Percentiles rank a stretch among this genome's conserved stretches.
phyloP scores from a whole-genome alignment of 2,113 vertebrate genomes.

The Mionectes macconnelli region DNA sequence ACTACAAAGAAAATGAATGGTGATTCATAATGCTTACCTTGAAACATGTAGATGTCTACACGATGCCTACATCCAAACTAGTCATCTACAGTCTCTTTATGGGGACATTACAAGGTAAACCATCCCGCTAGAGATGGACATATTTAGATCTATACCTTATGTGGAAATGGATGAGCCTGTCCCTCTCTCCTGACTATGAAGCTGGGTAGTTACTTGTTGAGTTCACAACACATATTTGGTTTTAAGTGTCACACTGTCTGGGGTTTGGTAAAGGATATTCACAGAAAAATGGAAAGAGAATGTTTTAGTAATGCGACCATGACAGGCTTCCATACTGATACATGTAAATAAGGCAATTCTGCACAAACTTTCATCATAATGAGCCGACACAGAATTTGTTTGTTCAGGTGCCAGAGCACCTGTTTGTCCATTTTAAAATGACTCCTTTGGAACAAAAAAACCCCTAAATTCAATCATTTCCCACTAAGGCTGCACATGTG shows the following conservation, averaged over 20 bases:
- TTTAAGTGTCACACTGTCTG: neutral
- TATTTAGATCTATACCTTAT: neutral
- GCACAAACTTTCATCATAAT: neutral
- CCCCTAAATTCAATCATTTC: rapidly evolving
- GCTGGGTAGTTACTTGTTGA: neutral
- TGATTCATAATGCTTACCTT: neutral
- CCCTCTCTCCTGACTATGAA: neutral
- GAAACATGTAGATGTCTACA: neutral
- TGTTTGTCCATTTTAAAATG: neutral
- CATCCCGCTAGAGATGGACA: neutral
- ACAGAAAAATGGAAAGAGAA: neutral
- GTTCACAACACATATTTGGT: neutral
- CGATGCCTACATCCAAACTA: neutral
- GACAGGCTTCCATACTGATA: neutral
- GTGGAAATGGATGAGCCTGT: neutral
- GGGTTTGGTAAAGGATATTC: neutral
- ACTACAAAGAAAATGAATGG: neutral
- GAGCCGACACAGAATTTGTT: neutral
- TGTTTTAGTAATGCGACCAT: neutral
- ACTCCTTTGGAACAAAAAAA: neutral
- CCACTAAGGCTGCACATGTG: neutral
- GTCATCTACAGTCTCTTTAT: neutral
- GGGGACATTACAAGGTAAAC: neutral
- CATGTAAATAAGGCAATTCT: neutral
- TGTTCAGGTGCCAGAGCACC: neutral